Evolutionary conservation across 2,113 vertebrate genomes (phyloP), one percentile per base, ranked within the genome.

Genomic region (Nycticorax nycticorax): DNA sequence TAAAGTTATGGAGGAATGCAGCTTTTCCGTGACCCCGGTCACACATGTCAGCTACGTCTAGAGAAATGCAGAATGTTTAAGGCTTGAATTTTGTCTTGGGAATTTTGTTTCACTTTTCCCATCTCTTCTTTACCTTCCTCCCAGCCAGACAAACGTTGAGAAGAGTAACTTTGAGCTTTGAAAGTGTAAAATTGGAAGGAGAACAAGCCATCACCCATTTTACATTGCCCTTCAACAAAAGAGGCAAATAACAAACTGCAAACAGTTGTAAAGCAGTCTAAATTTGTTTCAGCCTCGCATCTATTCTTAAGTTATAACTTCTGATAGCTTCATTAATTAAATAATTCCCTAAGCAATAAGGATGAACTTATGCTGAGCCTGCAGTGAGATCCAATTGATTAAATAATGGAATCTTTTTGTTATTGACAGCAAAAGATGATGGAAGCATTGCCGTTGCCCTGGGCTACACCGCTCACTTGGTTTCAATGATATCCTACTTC

Each of bases 401-500:
- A 89, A 89, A 88, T 74, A 39, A n/a, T 2, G 26, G 21, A 10
- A 37, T 91, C 8, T 92, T 78, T 69, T 96, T 72, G 26, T 88
- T 67, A 28, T 96, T 97, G 85, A 53, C 98, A 99, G 99, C 99
- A 76, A 99, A 99, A 98, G 99, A 99, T 95, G 99, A 99, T 39
- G 99, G 99, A 92, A 99, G 99, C 95, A 98, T 99, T 48, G 99
- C 99, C 3, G 99, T 99, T 57, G 99, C 99, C 90, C 98, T 99
- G 96, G 99, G 99, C 96, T 99, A 99, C 96, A 99, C 99, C 0
- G 99, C 99, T 67, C 99, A 99, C 97, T 97, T 99, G 98, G 99
- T 99, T 92, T 99, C 99, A 89, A 99, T 99, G 99, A 99, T 99
- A 83, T 99, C 99, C 64, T 99, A 98, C 98, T 99, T 99, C 98